These are phyloP conservation scores for Charadrius vociferus DNA, from an alignment of 2,113 vertebrate species.

Conservation along the genomic window DNA sequence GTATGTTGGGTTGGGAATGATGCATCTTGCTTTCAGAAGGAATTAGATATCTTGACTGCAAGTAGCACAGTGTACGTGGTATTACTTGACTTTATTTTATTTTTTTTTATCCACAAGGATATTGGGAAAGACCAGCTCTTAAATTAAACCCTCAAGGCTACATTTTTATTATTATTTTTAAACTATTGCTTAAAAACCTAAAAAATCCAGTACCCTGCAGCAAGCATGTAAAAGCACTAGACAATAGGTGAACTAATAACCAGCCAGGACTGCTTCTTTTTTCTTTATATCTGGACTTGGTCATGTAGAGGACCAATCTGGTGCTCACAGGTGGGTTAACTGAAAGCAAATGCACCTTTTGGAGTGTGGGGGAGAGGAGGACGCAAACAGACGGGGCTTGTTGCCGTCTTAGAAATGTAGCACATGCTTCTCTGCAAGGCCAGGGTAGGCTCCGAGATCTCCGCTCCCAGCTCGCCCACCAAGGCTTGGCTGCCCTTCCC, in stretches of 20 bases:
- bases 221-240: not conserved
- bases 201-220: not conserved
- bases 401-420: not conserved
- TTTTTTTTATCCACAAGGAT: not conserved
- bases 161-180: not conserved
- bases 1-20: not conserved
- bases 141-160: not conserved
- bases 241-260: not conserved
- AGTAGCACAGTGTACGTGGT: not conserved
- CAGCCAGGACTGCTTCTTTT: not conserved
- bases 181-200: not conserved
- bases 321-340: not conserved
- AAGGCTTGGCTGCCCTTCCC: not conserved
- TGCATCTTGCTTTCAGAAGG: not conserved
- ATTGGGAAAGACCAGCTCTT: not conserved
- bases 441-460: not conserved
- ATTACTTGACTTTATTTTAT: not conserved
- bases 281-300: not conserved
- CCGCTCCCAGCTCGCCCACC: not conserved
- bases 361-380: not conserved
- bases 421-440: fast-evolving
- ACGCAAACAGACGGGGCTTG: not conserved
- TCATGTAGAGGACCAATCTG: not conserved
- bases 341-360: not conserved
- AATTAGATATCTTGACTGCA: not conserved